Conservation (phyloP, 2,888 invertebrate species). For the Amitus sp. region DNA sequence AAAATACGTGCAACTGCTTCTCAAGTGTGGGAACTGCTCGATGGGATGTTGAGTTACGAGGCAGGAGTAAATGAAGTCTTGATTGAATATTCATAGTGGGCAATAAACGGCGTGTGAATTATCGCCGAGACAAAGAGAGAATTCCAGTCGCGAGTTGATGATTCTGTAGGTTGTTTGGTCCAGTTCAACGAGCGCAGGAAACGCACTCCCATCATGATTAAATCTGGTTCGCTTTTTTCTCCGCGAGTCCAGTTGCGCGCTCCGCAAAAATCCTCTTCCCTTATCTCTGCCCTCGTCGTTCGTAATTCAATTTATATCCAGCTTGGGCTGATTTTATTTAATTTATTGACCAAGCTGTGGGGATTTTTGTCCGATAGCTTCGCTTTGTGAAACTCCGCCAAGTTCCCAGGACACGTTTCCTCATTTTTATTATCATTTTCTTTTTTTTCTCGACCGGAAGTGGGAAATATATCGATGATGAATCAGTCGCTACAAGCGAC, state of each 20-base stretch:
- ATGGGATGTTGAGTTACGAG: no score
- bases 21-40: no score
- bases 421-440: no score
- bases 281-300: neutral
- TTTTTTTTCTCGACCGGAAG: no score
- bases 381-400: neutral
- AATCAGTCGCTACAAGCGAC: no score
- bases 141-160: slow-evolving; percentile 46
- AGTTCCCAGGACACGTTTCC: no score
- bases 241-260: slow-evolving; percentile 45
- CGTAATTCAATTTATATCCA: slow-evolving; percentile 4
- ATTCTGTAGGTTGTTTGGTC: slow-evolving; percentile 33
- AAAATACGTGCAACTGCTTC: no score
- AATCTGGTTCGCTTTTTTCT: slow-evolving; percentile 41
- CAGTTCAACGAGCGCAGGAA: slow-evolving; percentile 40
- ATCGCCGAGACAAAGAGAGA: slow-evolving; percentile 47
- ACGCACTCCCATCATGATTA: slow-evolving; percentile 44
- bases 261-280: slow-evolving; percentile 18
- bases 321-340: neutral
- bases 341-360: neutral
- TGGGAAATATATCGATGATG: no score
- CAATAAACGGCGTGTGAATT: slow-evolving; percentile 23
- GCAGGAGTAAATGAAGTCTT: slow-evolving; percentile 14
- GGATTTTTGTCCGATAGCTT: neutral
- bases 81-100: slow-evolving; percentile 34